These are phyloP conservation scores for Austrolebias charrua DNA, from an alignment of 2,797 vertebrate species.

Conservation along the genomic window DNA sequence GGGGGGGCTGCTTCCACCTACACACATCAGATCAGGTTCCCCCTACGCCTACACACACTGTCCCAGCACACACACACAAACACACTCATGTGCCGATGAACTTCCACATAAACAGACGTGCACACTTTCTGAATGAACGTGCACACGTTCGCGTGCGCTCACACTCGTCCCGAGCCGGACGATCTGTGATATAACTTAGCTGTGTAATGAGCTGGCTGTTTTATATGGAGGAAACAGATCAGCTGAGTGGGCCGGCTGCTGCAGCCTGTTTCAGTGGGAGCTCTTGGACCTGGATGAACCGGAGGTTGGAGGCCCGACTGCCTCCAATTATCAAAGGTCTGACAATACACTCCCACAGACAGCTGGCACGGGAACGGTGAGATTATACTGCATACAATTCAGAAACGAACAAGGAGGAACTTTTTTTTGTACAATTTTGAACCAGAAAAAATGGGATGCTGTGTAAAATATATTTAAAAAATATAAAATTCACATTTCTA, in stretches of 20 bases:
- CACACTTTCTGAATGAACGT: slow-evolving; percentile 34
- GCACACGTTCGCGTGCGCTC: slow-evolving; percentile 36
- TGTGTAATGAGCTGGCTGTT: slow-evolving; percentile 76
- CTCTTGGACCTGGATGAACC: slow-evolving; percentile 72
- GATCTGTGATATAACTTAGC: slow-evolving; percentile 75
- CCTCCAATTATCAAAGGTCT: slow-evolving; percentile 59
- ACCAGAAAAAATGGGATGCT: neutral
- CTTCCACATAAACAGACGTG: slow-evolving; percentile 62
- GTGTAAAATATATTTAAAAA: neutral
- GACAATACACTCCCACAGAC: slow-evolving; percentile 64
- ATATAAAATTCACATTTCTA: neutral
- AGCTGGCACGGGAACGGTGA: slow-evolving; percentile 43
- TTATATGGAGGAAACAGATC: slow-evolving; percentile 76
- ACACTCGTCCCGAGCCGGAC: slow-evolving; percentile 29
- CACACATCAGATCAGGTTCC: slow-evolving; percentile 78
- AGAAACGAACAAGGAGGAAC: neutral
- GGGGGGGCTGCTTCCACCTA: slow-evolving; percentile 69
- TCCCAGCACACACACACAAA: slow-evolving; percentile 56
- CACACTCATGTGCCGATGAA: slow-evolving; percentile 57
- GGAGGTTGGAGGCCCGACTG: slow-evolving; percentile 64
- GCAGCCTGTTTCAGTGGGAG: slow-evolving; percentile 66
- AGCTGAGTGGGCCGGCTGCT: slow-evolving; percentile 72
- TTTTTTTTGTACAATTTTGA: neutral
- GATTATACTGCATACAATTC: slow-evolving; percentile 21
- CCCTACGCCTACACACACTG: slow-evolving; percentile 68